Percentiles rank a stretch among this genome's conserved stretches.
These are phyloP conservation scores for human DNA, from an alignment of 2,113 vertebrate species.

Conservation along the genomic window GRCh38 chr9:31916001-31916500, in stretches of 20 bases:
- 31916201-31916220: neutral
- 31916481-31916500: neutral
- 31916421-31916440: neutral
- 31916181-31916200: neutral
- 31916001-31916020: neutral
- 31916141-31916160: neutral
- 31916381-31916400: neutral
- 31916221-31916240: neutral
- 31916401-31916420: neutral
- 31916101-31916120: neutral
- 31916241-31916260: conserved; percentile 17
- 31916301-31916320: neutral
- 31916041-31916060: neutral
- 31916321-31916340: neutral
- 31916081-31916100: neutral
- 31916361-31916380: neutral
- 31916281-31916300: neutral
- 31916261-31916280: neutral
- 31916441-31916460: neutral
- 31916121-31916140: conserved; percentile 5
- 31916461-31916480: neutral
- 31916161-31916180: neutral
- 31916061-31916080: neutral
- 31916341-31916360: neutral
- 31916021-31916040: neutral